phyloP scores from a whole-genome alignment of 2,113 vertebrate species.

The Paramormyrops kingsleyae region DNA sequence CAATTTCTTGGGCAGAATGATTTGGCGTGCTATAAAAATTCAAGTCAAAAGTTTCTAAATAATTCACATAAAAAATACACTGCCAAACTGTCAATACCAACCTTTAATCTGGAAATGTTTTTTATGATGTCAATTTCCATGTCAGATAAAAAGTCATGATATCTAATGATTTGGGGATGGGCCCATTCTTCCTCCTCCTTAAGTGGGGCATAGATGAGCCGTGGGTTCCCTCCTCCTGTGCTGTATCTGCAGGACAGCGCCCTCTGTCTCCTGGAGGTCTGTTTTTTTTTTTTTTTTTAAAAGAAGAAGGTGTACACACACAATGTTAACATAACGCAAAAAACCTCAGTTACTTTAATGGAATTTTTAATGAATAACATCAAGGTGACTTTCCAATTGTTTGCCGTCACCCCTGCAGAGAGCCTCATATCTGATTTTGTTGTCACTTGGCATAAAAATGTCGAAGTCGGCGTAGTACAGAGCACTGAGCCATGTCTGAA shows the following conservation, averaged over 20 bases:
- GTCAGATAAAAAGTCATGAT: constrained; percentile 32
- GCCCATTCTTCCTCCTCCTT: constrained; percentile 43
- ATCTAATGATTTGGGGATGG: constrained; percentile 32
- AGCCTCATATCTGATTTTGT: constrained; percentile 19
- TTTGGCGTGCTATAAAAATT: background rate
- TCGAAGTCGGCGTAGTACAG: background rate
- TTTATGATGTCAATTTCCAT: constrained; percentile 36
- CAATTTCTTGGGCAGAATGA: background rate
- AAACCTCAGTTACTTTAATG: background rate
- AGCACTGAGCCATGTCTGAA: background rate
- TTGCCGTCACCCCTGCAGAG: constrained; percentile 34
- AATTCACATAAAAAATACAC: background rate
- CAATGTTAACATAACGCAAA: background rate
- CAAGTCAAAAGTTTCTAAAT: background rate
- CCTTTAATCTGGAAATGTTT: constrained; percentile 36
- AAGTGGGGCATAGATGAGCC: constrained; percentile 24
- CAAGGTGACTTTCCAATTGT: constrained; percentile 24
- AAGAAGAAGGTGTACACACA: background rate
- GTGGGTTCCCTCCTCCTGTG: constrained; percentile 23
- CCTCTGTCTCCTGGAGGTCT: constrained; percentile 30
- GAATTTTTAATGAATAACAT: background rate
- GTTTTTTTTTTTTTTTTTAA: background rate
- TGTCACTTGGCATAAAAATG: background rate
- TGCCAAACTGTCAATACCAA: background rate
- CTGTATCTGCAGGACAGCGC: constrained; percentile 37